Evolutionary conservation across 2,797 vertebrate species (phyloP).

Genomic region (Characodon lateralis): DNA sequence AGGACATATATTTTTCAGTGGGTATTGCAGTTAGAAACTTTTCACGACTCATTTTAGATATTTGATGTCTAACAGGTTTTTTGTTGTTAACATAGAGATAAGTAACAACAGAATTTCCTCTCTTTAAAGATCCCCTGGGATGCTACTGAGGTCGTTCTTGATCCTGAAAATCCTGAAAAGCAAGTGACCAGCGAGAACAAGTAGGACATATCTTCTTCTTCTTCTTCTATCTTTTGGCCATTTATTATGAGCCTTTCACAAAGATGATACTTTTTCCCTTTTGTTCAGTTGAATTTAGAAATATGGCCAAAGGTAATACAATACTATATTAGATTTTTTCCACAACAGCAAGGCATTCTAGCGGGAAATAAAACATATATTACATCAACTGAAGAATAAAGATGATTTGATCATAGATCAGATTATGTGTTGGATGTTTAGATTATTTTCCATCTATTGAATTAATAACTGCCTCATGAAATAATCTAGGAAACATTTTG

Average conservation of each 20-base stretch:
- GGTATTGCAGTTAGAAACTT: conserved; percentile 35
- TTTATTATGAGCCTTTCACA: background rate
- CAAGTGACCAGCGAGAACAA: conserved; percentile 71
- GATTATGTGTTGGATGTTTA: too few relatives aligned
- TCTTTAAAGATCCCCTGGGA: conserved; percentile 67
- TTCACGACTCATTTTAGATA: background rate
- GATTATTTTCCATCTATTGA: too few relatives aligned
- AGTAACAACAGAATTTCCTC: background rate
- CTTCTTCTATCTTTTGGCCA: background rate
- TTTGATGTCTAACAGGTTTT: background rate
- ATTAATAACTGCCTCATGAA: too few relatives aligned
- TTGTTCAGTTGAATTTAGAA: background rate
- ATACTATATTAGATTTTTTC: background rate
- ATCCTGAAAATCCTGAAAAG: conserved; percentile 65
- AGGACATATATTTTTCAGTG: conserved; percentile 85
- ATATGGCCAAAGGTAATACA: background rate
- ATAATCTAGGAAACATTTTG: too few relatives aligned
- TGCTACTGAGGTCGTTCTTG: conserved; percentile 59
- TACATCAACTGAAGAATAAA: background rate
- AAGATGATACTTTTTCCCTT: background rate
- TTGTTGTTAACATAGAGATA: background rate
- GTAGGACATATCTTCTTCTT: conserved; percentile 35
- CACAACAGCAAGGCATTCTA: background rate
- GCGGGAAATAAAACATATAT: background rate
- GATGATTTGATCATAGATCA: background rate